Base-by-base conservation (phyloP, 2,113 vertebrate species). In the Haemorhous mexicanus region DNA sequence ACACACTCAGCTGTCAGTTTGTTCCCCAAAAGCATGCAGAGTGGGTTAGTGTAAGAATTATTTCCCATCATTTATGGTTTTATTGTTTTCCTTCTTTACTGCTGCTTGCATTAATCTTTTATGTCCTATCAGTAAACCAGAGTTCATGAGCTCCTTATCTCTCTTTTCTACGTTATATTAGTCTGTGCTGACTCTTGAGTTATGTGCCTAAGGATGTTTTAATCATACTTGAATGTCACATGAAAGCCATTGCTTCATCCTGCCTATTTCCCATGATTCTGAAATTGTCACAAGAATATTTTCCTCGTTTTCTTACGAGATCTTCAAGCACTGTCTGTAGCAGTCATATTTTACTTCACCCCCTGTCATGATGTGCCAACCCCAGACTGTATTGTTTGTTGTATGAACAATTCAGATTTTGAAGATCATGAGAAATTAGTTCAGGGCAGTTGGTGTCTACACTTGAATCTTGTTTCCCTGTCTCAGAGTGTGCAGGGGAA, bases 221-320 rank as follows among this genome's bases (percentile, higher is more conserved):
- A 92, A 82, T 95, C 83, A 74, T 92, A 68, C 16, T 84, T 96
- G 46, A 27, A 46, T 84, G 41, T 55, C 27, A 74, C 53, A 22
- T 90, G 89, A 95, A 94, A 92, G 76, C 70, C 35, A 8, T 77
- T 84, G 79, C 78, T 93, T 93, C 83, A 47, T 91, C n/a, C 30
- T 83, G 59, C 58, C 16, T 91, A 62, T 83, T 96, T 92, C 74
- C 37, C 52, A 35, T 90, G 83, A 78, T 96, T 93, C 83, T 89
- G 87, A 86, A 92, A 44, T 89, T 9, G 81, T 74, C 75, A 32
- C 46, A 14, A 28, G 72, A 92, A 37, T 83, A 49, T 63, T 94
- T 84, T 72, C 47, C 13, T 49, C 0, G 1, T 78, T 96, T 89
- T 95, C 67, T 78, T 39, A n/a, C 55, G 72, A 50, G 18, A 59